Conservation (phyloP, 1,140 invertebrate genomes). For the Tetramorium alpestre region DNA sequence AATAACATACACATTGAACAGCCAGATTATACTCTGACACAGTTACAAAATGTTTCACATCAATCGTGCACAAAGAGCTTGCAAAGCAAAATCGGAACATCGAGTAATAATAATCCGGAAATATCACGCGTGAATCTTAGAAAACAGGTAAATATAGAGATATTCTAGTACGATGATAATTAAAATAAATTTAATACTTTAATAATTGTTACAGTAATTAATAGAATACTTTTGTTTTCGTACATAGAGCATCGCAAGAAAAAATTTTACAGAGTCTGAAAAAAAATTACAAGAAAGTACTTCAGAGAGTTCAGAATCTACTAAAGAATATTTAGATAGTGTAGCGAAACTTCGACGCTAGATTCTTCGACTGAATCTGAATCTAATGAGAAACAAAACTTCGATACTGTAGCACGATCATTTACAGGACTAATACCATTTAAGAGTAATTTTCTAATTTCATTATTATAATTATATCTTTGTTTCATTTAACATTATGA, state of each 20-base stretch:
- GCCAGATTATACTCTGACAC: background rate
- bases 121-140: background rate
- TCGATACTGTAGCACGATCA: background rate
- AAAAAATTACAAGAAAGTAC: no score
- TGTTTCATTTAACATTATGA: background rate
- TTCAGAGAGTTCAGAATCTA: no score
- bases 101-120: background rate
- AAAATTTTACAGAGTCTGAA: no score
- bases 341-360: background rate
- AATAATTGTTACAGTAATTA: background rate
- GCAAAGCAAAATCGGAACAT: background rate
- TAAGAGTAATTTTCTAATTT: background rate
- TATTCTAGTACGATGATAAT: background rate
- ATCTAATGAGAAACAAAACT: background rate
- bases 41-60: background rate
- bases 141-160: background rate
- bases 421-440: background rate
- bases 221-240: background rate
- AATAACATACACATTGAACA: background rate
- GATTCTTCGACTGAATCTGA: background rate
- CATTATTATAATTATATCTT: background rate
- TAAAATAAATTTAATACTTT: no score
- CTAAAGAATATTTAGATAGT: no score
- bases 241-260: background rate
- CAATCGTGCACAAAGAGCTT: background rate